These are phyloP conservation scores for Campylomormyrus tamandua DNA, from an alignment of 2,113 vertebrate species.

Conservation along the genomic window DNA sequence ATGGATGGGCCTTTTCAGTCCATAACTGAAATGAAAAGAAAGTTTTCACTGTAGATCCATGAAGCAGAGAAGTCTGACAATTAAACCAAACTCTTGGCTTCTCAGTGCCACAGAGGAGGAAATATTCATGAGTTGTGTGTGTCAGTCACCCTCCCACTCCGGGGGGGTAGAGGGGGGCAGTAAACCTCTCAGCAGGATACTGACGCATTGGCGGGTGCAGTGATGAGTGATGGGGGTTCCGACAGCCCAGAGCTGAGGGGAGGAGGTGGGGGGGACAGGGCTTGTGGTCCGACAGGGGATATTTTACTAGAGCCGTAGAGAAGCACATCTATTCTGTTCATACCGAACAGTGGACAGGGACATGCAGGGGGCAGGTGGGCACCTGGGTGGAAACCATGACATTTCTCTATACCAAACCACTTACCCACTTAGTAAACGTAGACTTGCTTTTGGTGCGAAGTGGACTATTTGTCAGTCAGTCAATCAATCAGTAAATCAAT, in stretches of 20 bases:
- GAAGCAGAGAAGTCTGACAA: neutral
- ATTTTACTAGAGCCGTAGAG: constrained; percentile 61
- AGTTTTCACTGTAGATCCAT: neutral
- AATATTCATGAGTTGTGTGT: constrained; percentile 23
- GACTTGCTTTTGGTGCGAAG: constrained; percentile 49
- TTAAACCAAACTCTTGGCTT: neutral
- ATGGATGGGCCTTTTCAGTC: neutral
- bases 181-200: neutral
- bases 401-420: constrained; percentile 43
- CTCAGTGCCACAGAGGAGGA: neutral
- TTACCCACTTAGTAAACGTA: neutral
- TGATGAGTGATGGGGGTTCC: constrained; percentile 34
- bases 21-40: neutral
- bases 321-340: constrained; percentile 37
- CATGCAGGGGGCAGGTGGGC: constrained; percentile 27
- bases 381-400: constrained; percentile 36
- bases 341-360: constrained; percentile 22
- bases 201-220: constrained; percentile 26
- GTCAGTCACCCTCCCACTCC: constrained; percentile 23
- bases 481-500: neutral
- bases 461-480: constrained; percentile 46
- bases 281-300: constrained; percentile 33
- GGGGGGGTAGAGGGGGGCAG: neutral
- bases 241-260: constrained; percentile 40
- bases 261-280: constrained; percentile 16